Evolutionary conservation across 2,113 vertebrate genomes (phyloP).

Genomic region (Tringa solitaria): DNA sequence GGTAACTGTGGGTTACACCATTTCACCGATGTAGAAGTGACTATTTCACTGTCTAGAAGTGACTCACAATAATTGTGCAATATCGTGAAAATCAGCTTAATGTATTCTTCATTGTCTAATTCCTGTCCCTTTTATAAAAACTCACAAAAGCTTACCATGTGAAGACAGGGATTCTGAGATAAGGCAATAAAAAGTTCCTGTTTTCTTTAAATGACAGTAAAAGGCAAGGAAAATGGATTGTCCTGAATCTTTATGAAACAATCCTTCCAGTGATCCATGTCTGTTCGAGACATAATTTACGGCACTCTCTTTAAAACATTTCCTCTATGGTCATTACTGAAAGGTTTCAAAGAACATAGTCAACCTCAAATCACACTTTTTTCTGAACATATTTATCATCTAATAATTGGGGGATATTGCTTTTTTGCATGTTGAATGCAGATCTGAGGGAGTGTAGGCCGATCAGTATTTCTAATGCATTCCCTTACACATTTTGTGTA

Average conservation of each 20-base stretch:
- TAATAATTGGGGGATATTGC: neutral
- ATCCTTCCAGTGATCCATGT: neutral
- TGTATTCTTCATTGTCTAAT: neutral
- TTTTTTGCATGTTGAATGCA: neutral
- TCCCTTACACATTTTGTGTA: neutral
- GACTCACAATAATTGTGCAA: neutral
- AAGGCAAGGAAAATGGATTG: neutral
- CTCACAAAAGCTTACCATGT: neutral
- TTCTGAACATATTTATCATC: neutral
- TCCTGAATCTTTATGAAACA: neutral
- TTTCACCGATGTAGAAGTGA: neutral
- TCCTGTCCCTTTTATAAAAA: neutral
- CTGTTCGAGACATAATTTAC: neutral
- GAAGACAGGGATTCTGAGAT: neutral
- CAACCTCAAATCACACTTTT: neutral
- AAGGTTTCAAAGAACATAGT: neutral
- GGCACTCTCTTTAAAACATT: neutral
- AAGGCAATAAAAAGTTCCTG: neutral
- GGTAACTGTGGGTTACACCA: neutral
- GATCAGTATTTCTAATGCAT: neutral
- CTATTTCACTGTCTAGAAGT: too few relatives aligned
- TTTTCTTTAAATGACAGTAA: neutral
- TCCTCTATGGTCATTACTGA: neutral
- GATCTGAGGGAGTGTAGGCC: neutral
- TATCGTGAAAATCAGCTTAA: neutral